Percentiles rank a stretch among this genome's conserved stretches.
Evolutionary conservation across 2,797 vertebrate genomes (phyloP).

Genomic region (Otolemur crassicaudatus): DNA sequence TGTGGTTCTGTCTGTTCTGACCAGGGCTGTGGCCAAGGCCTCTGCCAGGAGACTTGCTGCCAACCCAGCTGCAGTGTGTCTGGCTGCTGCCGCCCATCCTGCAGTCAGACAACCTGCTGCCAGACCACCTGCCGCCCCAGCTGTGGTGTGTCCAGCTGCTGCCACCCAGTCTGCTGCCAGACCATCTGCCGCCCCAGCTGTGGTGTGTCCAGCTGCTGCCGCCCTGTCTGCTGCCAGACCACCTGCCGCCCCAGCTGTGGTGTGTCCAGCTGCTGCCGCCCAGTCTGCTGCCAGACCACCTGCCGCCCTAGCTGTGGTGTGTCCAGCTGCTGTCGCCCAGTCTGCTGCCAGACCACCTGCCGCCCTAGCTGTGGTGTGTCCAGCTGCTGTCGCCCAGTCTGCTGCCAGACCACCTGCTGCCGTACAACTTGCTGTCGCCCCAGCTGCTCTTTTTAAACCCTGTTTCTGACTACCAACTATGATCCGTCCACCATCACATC

Average conservation of each 20-base stretch:
- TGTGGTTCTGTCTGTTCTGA: slow-evolving; percentile 56
- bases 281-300: not conserved
- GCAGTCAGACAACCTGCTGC: not conserved
- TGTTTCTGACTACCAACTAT: not conserved
- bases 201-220: not conserved
- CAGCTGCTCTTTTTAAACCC: slow-evolving; percentile 41
- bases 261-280: not conserved
- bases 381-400: not conserved
- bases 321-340: not conserved
- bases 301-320: not conserved
- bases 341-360: slow-evolving; percentile 4
- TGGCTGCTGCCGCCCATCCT: no score
- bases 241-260: not conserved
- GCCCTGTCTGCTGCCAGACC: slow-evolving; percentile 10
- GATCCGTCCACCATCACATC: not conserved
- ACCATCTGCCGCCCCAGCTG: not conserved
- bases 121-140: not conserved
- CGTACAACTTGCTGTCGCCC: not conserved
- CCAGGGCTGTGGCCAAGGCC: slow-evolving; percentile 53
- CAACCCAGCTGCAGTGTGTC: not conserved
- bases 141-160: not conserved
- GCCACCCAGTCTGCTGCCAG: not conserved
- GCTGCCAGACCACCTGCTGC: not conserved
- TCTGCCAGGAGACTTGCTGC: not conserved
- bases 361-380: not conserved